Evolutionary conservation across 2,888 invertebrate genomes (phyloP).

Genomic region (Meteorus cinctellus): DNA sequence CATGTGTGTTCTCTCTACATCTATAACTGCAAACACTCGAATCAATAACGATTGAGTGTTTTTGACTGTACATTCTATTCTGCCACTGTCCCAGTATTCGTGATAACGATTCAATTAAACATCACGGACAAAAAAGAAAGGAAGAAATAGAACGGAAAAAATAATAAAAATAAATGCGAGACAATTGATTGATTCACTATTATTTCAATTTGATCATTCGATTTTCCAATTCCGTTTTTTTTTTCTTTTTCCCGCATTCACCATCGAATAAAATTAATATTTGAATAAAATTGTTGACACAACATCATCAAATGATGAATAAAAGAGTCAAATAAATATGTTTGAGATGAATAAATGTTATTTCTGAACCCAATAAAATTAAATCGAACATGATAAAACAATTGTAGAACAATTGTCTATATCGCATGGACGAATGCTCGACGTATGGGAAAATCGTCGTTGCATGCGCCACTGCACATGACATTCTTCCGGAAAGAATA

Average conservation of each 20-base stretch:
- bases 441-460: neutral
- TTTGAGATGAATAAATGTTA: neutral
- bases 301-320: too few species aligned
- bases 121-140: neutral
- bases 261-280: too few species aligned
- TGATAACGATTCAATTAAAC: slow-evolving; percentile 42
- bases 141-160: neutral
- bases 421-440: neutral
- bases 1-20: neutral
- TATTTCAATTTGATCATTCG: too few species aligned
- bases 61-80: neutral
- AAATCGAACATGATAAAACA: neutral
- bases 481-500: slow-evolving; percentile 20
- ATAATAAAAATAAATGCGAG: neutral
- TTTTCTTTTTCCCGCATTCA: too few species aligned
- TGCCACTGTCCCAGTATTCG: slow-evolving; percentile 23
- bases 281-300: too few species aligned
- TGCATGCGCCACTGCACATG: slow-evolving; percentile 14
- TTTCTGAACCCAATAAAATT: neutral
- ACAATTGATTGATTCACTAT: neutral
- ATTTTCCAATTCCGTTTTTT: too few species aligned
- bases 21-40: neutral
- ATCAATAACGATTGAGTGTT: neutral
- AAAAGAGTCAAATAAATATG: neutral
- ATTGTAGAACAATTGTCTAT: neutral